Conservation (phyloP, 2,113 vertebrate species). For the Zeus faber region DNA sequence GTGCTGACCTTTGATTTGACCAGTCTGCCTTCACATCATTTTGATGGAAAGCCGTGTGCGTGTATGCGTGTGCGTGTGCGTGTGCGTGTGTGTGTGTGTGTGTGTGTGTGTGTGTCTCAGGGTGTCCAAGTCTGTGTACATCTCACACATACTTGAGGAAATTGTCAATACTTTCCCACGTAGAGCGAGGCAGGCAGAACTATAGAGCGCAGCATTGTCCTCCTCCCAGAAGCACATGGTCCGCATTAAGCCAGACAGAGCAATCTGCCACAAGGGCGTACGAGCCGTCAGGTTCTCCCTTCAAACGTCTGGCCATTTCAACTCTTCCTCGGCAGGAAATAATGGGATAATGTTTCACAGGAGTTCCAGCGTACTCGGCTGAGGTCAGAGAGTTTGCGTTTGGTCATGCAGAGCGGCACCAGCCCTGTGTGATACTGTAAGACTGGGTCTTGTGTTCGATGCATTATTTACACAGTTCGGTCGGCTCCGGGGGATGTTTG, state of each 20-base stretch:
- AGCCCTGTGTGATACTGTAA: conserved; percentile 49
- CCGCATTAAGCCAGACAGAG: conserved; percentile 50
- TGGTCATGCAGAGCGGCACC: conserved; percentile 52
- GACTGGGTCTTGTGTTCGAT: conserved; percentile 28
- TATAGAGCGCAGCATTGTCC: conserved; percentile 10
- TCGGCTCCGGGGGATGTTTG: conserved; percentile 27
- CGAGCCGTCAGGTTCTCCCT: conserved; percentile 17
- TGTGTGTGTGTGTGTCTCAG: conserved; percentile 16
- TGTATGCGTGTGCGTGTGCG: conserved; percentile 3
- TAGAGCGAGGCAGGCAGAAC: conserved; percentile 19
- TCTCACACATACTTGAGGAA: conserved; percentile 68
- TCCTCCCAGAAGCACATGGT: conserved; percentile 48
- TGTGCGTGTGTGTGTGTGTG: conserved; percentile 7
- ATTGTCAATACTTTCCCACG: conserved; percentile 60
- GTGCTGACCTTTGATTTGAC: conserved; percentile 47
- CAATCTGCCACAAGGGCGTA: conserved; percentile 21
- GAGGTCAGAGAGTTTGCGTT: conserved; percentile 63
- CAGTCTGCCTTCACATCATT: conserved; percentile 26
- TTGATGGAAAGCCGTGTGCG: conserved; percentile 24
- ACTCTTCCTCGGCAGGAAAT: conserved; percentile 48
- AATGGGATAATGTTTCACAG: conserved; percentile 42
- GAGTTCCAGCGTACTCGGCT: conserved; percentile 33
- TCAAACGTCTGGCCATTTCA: conserved; percentile 29
- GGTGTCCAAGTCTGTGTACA: conserved; percentile 40
- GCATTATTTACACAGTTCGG: conserved; percentile 64